Evolutionary conservation across 2,797 vertebrate genomes (phyloP).

Genomic region (Gobionotothen gibberifrons): DNA sequence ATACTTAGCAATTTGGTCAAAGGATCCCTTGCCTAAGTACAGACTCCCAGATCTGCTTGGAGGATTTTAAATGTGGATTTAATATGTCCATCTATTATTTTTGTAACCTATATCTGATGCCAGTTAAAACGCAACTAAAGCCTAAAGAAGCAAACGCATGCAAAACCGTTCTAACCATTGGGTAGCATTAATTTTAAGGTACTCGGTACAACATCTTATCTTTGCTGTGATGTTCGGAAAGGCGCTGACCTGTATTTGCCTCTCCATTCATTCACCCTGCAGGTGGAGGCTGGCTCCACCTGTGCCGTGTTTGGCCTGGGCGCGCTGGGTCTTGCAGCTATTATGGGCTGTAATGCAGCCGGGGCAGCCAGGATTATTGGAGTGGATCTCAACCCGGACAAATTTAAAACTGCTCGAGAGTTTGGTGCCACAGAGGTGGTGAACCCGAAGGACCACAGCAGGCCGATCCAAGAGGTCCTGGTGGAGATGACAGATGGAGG

Average conservation of each 20-base stretch:
- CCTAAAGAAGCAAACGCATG: neutral
- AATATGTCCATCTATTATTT: neutral
- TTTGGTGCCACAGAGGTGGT: constrained; percentile 87
- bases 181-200: neutral
- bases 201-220: neutral
- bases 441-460: constrained; percentile 85
- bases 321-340: constrained; percentile 86
- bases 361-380: constrained; percentile 88
- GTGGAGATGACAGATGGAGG: constrained; percentile 83
- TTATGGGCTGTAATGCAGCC: constrained; percentile 86
- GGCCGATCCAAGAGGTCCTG: constrained; percentile 86
- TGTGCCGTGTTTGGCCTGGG: constrained; percentile 88
- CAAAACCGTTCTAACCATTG: neutral
- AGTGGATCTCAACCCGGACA: constrained; percentile 85
- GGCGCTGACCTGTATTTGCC: neutral
- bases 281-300: constrained; percentile 87
- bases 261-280: neutral
- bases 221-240: neutral
- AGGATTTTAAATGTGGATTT: constrained; percentile 5
- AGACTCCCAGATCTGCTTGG: neutral
- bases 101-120: neutral
- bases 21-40: neutral
- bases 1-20: neutral
- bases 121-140: neutral
- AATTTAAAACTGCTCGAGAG: constrained; percentile 85